Conservation (phyloP, 1,140 invertebrate genomes). For the Copidosoma floridanum region DNA sequence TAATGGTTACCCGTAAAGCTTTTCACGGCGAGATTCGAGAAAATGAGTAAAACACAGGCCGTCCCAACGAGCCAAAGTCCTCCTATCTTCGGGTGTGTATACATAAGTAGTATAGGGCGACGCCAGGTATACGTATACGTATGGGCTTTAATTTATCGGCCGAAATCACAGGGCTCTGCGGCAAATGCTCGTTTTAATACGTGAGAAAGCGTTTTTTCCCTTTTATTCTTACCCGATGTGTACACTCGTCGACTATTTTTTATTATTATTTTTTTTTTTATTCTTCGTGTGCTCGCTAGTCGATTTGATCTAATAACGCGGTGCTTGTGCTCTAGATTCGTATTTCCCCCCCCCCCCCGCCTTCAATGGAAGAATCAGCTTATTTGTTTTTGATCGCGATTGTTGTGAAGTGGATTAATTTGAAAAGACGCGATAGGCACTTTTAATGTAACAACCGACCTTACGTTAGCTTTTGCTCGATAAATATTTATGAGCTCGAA, state of each 20-base stretch:
- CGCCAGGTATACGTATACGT: too few relatives aligned
- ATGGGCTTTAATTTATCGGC: conserved; percentile 41
- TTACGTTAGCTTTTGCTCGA: too few relatives aligned
- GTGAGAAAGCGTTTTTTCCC: conserved; percentile 28
- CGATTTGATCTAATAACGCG: not conserved
- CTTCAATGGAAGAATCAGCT: too few relatives aligned
- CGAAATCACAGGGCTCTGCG: conserved; percentile 37
- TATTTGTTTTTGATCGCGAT: too few relatives aligned
- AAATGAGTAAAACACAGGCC: conserved; percentile 40
- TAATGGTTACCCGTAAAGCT: conserved; percentile 32
- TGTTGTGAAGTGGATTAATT: too few relatives aligned
- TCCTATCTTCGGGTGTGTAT: too few relatives aligned
- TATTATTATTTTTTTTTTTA: not conserved
- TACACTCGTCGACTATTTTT: not conserved
- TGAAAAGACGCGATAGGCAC: too few relatives aligned
- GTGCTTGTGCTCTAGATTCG: too few relatives aligned
- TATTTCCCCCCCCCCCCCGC: too few relatives aligned
- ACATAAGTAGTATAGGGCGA: conserved; percentile 32
- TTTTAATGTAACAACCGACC: too few relatives aligned
- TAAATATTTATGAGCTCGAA: too few relatives aligned
- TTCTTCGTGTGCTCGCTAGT: not conserved
- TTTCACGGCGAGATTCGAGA: conserved; percentile 41
- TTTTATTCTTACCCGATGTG: too few relatives aligned
- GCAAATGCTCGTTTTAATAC: conserved; percentile 28
- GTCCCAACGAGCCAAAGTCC: conserved; percentile 27